These are phyloP conservation scores for Kradibia gibbosae DNA, from an alignment of 1,140 invertebrate genomes.

Conservation along the genomic window DNA sequence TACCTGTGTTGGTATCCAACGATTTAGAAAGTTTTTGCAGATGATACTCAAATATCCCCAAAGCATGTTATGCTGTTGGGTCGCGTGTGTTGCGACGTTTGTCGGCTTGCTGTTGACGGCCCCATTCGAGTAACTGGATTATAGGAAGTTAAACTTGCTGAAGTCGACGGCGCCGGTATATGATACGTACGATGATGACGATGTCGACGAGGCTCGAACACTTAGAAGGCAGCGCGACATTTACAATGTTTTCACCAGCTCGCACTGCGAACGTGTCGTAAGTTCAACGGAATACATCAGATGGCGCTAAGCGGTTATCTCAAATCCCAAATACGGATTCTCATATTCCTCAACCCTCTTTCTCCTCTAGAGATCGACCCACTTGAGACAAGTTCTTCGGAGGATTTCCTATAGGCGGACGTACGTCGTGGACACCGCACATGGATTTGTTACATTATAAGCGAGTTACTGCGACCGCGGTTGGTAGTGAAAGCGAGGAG, in stretches of 20 bases:
- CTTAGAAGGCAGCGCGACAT: not conserved
- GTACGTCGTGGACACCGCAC: no score
- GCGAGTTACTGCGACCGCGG: no score
- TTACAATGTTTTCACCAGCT: not conserved
- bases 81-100: conserved; percentile 36
- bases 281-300: not conserved
- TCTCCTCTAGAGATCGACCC: no score
- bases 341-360: no score
- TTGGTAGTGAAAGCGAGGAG: no score
- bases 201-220: not conserved
- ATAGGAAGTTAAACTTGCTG: not conserved
- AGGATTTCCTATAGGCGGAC: no score
- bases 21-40: conserved; percentile 33
- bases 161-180: not conserved
- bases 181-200: no score
- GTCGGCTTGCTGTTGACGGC: conserved; percentile 54
- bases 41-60: conserved; percentile 33
- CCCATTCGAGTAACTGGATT: conserved; percentile 27
- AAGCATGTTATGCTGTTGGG: conserved; percentile 27
- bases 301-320: conserved; percentile 6
- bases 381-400: no score
- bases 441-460: no score
- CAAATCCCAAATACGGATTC: no score
- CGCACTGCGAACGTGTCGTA: not conserved
- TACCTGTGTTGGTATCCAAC: conserved; percentile 38